These are phyloP conservation scores for Cyclina sinensis DNA, from an alignment of 1,140 invertebrate species.

Conservation along the genomic window DNA sequence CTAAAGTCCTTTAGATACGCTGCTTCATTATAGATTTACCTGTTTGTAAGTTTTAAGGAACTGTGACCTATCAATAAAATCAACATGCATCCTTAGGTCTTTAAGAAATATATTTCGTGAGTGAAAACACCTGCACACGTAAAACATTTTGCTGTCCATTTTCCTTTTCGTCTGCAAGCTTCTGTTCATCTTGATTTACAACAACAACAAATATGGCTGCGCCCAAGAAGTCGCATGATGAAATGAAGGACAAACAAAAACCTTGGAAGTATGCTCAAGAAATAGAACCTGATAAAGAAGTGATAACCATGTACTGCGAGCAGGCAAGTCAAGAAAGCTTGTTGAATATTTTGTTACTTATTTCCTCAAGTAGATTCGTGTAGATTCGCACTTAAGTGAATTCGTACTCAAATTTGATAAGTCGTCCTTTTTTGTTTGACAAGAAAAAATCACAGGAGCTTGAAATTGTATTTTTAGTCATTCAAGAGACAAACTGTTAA, in stretches of 20 bases:
- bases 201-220: conserved; percentile 38
- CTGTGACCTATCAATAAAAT: conserved; percentile 7
- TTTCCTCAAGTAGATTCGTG: too few species aligned
- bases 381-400: too few species aligned
- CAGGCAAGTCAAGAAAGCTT: too few species aligned
- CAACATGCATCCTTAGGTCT: conserved; percentile 4
- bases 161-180: not conserved
- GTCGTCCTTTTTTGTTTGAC: too few species aligned
- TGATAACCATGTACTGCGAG: not conserved
- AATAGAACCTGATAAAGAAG: not conserved
- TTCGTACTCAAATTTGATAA: too few species aligned
- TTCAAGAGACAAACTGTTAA: too few species aligned
- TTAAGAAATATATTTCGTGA: conserved; percentile 53
- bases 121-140: conserved; percentile 53
- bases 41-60: conserved; percentile 36
- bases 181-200: not conserved
- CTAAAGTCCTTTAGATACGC: too few species aligned
- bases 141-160: conserved; percentile 22
- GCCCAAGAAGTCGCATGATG: not conserved
- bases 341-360: too few species aligned
- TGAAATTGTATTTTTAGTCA: too few species aligned
- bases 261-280: not conserved
- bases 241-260: conserved; percentile 3
- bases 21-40: too few species aligned
- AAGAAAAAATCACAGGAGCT: too few species aligned